Evolutionary conservation across 2,797 vertebrate genomes (phyloP), one percentile per base, ranked within the genome.

Genomic region (Hephaestus fuliginosus): DNA sequence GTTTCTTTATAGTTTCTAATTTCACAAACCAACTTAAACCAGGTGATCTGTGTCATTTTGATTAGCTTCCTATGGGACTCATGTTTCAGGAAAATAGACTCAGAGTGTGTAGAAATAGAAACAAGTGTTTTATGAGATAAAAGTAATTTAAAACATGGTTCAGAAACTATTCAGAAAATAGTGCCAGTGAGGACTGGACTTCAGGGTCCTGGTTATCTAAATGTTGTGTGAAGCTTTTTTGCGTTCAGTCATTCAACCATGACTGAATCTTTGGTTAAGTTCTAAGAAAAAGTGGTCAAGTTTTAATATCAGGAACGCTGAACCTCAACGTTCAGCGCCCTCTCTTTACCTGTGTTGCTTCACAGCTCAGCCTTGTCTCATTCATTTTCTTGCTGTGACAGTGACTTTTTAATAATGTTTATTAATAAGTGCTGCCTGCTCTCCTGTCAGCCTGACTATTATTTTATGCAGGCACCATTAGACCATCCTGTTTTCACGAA

Each of bases 401-500:
- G 89, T 87, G 88, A 56, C 65, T n/a, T 81, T 92, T 89, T 83
- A 82, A 52, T 86, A 85, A 80, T 86, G 49, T 90, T 93, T 92
- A 92, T 94, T 94, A 93, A 95, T 91, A 87, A 88, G 86, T 80
- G 85, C 88, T 91, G 93, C 92, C 28, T 52, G 22, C 43, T 28
- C 5, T 81, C 76, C 80, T 70, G 60, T 86, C 92, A 89, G 79
- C n/a, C 52, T 0, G 20, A 83, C 49, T 72, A 77, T 81, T 81
- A 90, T 92, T 93, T 88, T 86, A 86, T 89, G 85, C 89, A 90
- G 89, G 93, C 85, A 66, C 87, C 86, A 83, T 85, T 87, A 93
- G 86, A 80, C 76, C 80, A 70, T 86, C 36, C 75, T 28, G 81
- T 49, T 88, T 70, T 57, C 56, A 80, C 69, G n/a, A 80, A 44